Conservation (phyloP, 2,113 vertebrate species). For the Myodes glareolus region DNA sequence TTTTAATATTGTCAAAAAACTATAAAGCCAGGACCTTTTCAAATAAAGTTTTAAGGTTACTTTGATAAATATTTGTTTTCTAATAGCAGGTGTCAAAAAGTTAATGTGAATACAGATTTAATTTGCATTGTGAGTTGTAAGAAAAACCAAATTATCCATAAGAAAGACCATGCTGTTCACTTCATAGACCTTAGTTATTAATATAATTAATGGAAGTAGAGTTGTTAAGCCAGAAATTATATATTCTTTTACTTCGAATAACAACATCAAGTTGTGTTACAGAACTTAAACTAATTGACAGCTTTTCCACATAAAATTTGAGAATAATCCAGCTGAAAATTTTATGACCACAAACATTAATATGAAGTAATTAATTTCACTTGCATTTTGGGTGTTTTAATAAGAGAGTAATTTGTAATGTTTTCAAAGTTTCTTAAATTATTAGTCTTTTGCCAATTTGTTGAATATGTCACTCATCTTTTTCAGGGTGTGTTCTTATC, state of each 20-base stretch:
- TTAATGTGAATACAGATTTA: neutral
- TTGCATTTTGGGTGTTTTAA: neutral
- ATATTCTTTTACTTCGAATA: neutral
- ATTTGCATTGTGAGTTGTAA: neutral
- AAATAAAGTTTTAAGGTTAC: neutral
- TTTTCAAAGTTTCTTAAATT: neutral
- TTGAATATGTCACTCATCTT: neutral
- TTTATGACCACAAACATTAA: neutral
- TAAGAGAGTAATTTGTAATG: neutral
- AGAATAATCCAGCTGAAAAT: neutral
- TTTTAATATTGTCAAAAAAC: neutral
- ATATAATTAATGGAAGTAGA: neutral
- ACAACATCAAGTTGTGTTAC: neutral
- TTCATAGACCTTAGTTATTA: neutral
- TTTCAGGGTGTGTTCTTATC: neutral
- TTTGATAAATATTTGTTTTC: neutral
- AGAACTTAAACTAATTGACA: neutral
- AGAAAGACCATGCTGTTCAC: neutral
- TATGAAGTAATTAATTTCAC: neutral
- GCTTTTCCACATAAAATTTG: neutral
- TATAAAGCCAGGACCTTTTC: neutral
- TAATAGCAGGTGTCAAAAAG: neutral
- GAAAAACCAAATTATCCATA: neutral
- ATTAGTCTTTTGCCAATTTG: neutral
- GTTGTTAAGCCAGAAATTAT: neutral